Percentiles rank a stretch among this genome's conserved stretches.
phyloP scores from a whole-genome alignment of 2,113 vertebrate species.

The Gracilinanus agilis region DNA sequence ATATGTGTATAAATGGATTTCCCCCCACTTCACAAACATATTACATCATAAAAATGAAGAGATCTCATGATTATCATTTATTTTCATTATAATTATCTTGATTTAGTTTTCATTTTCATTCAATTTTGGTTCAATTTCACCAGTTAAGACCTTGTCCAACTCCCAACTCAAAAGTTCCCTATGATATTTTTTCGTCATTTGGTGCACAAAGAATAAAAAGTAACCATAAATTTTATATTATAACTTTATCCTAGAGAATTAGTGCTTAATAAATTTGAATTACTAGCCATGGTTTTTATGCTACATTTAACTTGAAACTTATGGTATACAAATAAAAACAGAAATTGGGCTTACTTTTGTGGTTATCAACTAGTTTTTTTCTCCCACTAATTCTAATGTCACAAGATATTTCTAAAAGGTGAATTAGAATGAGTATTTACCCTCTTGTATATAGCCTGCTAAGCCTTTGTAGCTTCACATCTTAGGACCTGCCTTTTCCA shows the following conservation, averaged over 20 bases:
- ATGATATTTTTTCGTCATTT: background rate
- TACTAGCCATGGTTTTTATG: background rate
- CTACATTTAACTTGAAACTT: background rate
- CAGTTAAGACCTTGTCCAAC: background rate
- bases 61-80: background rate
- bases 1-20: background rate
- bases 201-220: background rate
- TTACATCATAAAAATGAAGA: background rate
- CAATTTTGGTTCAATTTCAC: background rate
- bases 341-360: slow-evolving; percentile 44
- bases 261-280: background rate
- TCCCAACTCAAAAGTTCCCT: background rate
- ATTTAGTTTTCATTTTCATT: background rate
- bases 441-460: background rate
- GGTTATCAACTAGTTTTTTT: background rate
- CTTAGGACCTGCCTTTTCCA: background rate
- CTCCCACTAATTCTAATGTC: background rate
- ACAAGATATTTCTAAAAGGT: background rate
- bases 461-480: too few species aligned
- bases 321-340: background rate
- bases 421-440: background rate
- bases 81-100: background rate
- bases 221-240: background rate
- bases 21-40: background rate
- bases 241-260: background rate